Evolutionary conservation across 1,140 invertebrate genomes (phyloP), one percentile per base, ranked within the genome.

Genomic region (Cheumatopsyche charites): DNA sequence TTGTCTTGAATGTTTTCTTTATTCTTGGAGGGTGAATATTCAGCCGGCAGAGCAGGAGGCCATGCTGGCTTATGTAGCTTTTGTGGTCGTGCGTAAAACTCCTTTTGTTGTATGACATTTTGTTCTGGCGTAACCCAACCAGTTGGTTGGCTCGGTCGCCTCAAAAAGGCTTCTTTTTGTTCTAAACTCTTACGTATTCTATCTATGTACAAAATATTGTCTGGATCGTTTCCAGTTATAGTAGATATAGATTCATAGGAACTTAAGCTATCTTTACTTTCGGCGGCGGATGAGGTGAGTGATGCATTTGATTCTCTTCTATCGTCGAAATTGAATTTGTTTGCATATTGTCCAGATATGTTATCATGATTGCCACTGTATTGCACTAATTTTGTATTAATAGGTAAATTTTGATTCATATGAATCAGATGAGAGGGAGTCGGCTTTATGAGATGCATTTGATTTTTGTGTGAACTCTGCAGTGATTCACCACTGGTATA

Each of bases 141-240:
- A 45, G 88, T 87, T 55, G 88, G 87, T 75, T 89, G 86, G 76
- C 87, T 89, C 1, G 92, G 92, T 67, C 91, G 85, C 75, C 88
- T 87, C 29, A 95, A 82, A 79, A 95, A 95, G 75, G 94, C 93
- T 80, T 94, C 92, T 78, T 95, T 95, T 77, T 94, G 91, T 77
- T 94, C 92, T 75, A 91, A 88, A 77, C 91, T 94, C 79, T 92
- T 93, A 63, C 90, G 86, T 76, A 95, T 88, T 79, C 91, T 86
- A 58, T 58, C 12, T 19, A n/a, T 68, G 21, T 86, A 88, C 80
- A 91, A 86, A 58, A 90, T 88, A 78, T 91, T 89, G 76, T 90
- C 89, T 17, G 87, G 83, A 73, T 89, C 89, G 76, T 87, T 86
- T 26, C 88, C 87, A 26, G 87, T 88, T 1, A 90, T 79, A n/a